Conservation (phyloP, 2,797 vertebrate genomes). For the Cuniculus paca region DNA sequence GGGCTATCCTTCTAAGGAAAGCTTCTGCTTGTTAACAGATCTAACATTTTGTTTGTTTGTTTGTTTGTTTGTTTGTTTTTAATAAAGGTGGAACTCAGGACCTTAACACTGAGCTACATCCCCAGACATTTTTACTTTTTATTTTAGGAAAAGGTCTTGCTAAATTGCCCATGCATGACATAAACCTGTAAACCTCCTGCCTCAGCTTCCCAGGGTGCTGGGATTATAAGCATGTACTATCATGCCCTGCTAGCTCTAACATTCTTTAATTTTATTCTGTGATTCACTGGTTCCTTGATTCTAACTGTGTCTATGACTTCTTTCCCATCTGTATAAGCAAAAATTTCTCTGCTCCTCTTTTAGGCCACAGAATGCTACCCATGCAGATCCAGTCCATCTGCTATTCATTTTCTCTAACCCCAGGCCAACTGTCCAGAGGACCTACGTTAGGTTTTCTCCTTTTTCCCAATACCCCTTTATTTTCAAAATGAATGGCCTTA, state of each 20-base stretch:
- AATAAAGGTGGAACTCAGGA: background rate
- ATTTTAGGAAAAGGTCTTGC: background rate
- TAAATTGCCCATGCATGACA: background rate
- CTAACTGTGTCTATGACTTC: background rate
- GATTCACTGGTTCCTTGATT: background rate
- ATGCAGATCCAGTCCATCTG: background rate
- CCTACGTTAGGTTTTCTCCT: background rate
- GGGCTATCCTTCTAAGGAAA: background rate
- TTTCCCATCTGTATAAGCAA: background rate
- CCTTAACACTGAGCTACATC: background rate
- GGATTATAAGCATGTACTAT: background rate
- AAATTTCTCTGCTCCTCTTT: background rate
- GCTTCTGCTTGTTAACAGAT: background rate
- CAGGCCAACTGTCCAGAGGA: background rate
- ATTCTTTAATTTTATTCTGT: conserved; percentile 23
- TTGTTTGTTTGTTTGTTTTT: background rate
- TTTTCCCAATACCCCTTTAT: background rate
- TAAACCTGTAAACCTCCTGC: background rate
- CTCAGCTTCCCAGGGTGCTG: background rate
- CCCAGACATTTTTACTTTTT: background rate
- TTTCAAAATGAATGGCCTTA: background rate
- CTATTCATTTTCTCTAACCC: background rate
- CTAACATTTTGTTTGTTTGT: background rate
- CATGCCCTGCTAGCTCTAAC: background rate
- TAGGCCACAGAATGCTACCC: background rate